Conservation (phyloP, 2,113 vertebrate genomes). For the Meles meles region DNA sequence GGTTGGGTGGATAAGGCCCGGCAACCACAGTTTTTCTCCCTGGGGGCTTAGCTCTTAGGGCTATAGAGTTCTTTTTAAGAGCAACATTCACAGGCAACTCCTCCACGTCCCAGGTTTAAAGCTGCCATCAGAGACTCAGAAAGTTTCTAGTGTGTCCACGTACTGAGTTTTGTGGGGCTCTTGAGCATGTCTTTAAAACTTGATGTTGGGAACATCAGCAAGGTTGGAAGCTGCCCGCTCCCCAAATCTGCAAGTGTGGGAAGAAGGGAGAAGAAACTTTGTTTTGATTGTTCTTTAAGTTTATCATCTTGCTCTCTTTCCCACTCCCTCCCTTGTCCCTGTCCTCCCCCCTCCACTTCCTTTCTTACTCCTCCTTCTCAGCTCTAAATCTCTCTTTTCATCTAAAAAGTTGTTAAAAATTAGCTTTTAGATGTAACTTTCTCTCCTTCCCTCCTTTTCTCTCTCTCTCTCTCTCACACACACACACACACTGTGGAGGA, state of each 20-base stretch:
- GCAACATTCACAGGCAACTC: not conserved
- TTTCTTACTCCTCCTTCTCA: not conserved
- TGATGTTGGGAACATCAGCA: slow-evolving; percentile 15
- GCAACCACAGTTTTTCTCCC: not conserved
- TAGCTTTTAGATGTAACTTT: not conserved
- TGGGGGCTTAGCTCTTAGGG: not conserved
- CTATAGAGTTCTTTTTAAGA: not conserved
- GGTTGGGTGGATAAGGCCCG: not conserved
- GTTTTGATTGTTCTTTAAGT: not conserved
- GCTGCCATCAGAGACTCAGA: not conserved
- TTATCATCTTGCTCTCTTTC: not conserved
- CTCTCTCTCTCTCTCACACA: not conserved
- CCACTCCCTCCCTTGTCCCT: too few species aligned
- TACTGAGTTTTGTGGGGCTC: not conserved
- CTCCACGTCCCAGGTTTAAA: not conserved
- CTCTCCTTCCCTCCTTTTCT: too few species aligned
- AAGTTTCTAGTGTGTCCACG: not conserved
- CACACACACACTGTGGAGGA: not conserved
- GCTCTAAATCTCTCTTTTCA: rapidly evolving
- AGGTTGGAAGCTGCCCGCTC: not conserved
- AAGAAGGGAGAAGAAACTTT: not conserved
- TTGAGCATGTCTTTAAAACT: not conserved
- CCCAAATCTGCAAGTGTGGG: not conserved
- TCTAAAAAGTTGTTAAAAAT: not conserved
- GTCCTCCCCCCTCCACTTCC: not conserved